A percentile compares a stretch with the other conserved stretches of the same genome.
These are phyloP conservation scores for Pygoscelis antarcticus DNA, from an alignment of 2,113 vertebrate species.

Conservation along the genomic window DNA sequence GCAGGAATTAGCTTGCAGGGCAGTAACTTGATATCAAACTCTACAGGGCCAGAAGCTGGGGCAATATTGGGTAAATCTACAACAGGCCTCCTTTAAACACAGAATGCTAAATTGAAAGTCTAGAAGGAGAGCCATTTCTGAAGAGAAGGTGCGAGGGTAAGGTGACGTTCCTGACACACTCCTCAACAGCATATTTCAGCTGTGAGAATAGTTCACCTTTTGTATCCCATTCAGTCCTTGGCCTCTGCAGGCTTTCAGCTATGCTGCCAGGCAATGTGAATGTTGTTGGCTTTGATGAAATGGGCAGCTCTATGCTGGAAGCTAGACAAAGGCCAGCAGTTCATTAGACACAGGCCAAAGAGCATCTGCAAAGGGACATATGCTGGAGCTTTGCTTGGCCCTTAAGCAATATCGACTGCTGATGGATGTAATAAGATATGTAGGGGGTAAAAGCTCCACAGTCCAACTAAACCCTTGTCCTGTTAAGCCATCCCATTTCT, in stretches of 20 bases:
- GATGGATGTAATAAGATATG: neutral
- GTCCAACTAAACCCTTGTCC: neutral
- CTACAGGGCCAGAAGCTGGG: neutral
- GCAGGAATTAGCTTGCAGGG: neutral
- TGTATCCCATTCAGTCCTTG: neutral
- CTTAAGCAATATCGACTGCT: neutral
- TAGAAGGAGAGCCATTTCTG: neutral
- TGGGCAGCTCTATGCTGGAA: neutral
- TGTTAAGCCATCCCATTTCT: neutral
- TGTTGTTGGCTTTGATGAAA: neutral
- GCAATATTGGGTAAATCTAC: neutral
- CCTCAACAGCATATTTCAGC: neutral
- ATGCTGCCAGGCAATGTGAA: neutral
- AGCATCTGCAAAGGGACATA: neutral
- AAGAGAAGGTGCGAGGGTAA: neutral
- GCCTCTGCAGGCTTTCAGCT: neutral
- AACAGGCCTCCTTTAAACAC: neutral
- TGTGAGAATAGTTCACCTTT: neutral
- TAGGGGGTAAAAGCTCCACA: neutral
- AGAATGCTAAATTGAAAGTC: neutral
- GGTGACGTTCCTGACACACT: neutral
- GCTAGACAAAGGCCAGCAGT: slow-evolving; percentile 21
- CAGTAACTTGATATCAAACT: neutral
- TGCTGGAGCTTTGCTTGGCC: neutral
- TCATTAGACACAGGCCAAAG: slow-evolving; percentile 8